Evolutionary conservation across 1,140 invertebrate genomes (phyloP).

Genomic region (Bombyx mandarina): DNA sequence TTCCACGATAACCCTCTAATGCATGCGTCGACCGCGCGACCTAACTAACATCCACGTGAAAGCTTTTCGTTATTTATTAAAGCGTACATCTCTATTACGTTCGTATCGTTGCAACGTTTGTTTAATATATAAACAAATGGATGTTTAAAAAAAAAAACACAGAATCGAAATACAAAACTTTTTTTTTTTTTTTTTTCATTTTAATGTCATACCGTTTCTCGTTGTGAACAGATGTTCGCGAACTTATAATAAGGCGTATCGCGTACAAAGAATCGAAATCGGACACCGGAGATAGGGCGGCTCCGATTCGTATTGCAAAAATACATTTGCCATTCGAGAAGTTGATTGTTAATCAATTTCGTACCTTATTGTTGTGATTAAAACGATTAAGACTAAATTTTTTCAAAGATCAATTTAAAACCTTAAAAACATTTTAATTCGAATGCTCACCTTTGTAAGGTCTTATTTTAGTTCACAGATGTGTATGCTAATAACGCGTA

Average conservation of each 20-base stretch:
- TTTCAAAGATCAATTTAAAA: too few species aligned
- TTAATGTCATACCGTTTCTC: conserved; percentile 41
- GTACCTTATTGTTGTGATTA: conserved; percentile 18
- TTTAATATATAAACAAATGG: conserved; percentile 2
- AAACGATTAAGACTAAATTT: too few species aligned
- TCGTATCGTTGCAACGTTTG: conserved; percentile 1
- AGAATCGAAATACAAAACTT: conserved; percentile 49
- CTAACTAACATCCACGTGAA: conserved; percentile 23
- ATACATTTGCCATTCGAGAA: conserved; percentile 28
- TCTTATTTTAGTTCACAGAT: conserved; percentile 22
- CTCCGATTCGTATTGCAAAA: conserved; percentile 41
- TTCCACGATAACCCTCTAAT: conserved; percentile 60
- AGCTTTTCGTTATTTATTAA: conserved; percentile 22
- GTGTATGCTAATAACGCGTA: conserved; percentile 7
- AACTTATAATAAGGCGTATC: conserved; percentile 66
- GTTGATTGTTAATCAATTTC: conserved; percentile 18
- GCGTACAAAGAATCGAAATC: conserved; percentile 66
- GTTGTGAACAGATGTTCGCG: conserved; percentile 59
- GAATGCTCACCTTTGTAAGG: conserved; percentile 46
- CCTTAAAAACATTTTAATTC: conserved; percentile 59
- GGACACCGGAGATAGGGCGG: conserved; percentile 66
- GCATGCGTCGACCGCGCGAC: conserved; percentile 26
- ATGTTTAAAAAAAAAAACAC: conserved; percentile 13
- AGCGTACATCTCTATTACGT: background rate
- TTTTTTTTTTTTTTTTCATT: conserved; percentile 28